A percentile compares a stretch with the other conserved stretches of the same genome.
Evolutionary conservation across 2,113 vertebrate genomes (phyloP).

Genomic region (Chaetura pelagica): DNA sequence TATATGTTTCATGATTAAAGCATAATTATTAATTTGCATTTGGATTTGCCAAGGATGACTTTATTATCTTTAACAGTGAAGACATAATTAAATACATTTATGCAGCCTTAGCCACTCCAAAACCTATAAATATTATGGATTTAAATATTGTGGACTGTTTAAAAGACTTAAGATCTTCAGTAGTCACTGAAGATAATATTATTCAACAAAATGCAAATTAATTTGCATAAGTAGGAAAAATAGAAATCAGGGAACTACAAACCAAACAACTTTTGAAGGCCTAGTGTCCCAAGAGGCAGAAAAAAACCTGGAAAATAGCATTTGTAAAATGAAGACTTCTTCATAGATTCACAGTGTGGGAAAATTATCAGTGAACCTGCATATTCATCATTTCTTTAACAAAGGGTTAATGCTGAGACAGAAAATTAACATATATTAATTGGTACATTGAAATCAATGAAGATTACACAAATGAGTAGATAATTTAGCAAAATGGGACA

Average conservation of each 20-base stretch:
- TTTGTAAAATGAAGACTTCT: background rate
- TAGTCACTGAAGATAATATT: background rate
- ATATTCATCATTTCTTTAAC: background rate
- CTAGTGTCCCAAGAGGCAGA: background rate
- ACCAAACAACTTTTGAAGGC: background rate
- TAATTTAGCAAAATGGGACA: background rate
- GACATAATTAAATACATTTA: background rate
- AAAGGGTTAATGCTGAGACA: background rate
- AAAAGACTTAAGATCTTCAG: background rate
- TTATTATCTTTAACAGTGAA: background rate
- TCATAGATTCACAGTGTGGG: background rate
- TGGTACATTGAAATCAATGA: background rate
- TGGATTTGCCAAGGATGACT: background rate
- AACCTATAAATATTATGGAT: background rate
- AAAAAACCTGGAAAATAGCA: background rate
- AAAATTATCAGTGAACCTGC: background rate
- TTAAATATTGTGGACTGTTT: background rate
- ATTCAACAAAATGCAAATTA: background rate
- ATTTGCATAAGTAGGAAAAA: background rate
- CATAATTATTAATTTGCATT: background rate
- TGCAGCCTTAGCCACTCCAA: background rate
- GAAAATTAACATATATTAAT: background rate
- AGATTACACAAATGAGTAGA: background rate
- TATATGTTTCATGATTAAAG: background rate
- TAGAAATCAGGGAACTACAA: background rate